These are phyloP conservation scores for Neelides sp. DNA, from an alignment of 1,140 invertebrate genomes.

Conservation along the genomic window DNA sequence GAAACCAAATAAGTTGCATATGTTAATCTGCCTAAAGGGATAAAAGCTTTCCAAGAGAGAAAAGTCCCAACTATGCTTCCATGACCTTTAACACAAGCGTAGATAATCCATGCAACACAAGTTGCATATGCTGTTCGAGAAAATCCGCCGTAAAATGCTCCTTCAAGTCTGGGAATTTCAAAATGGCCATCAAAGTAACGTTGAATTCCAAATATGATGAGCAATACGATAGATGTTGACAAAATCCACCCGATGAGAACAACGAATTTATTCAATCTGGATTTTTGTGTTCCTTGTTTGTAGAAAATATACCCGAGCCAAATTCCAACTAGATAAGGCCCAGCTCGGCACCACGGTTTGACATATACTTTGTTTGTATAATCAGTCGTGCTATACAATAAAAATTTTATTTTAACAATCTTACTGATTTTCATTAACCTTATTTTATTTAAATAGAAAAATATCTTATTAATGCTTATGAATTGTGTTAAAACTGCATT, in stretches of 20 bases:
- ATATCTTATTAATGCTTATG: no score
- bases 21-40: conserved; percentile 53
- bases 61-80: conserved; percentile 49
- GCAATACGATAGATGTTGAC: conserved; percentile 2
- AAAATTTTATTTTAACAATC: not conserved
- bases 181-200: conserved; percentile 14
- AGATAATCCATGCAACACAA: conserved; percentile 41
- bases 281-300: conserved; percentile 16
- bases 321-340: conserved; percentile 31
- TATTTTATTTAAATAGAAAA: no score
- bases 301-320: conserved; percentile 28
- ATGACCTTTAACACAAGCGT: conserved; percentile 42
- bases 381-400: not conserved
- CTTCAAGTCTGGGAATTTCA: conserved; percentile 33
- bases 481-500: no score
- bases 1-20: conserved; percentile 58
- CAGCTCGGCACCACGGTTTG: conserved; percentile 20
- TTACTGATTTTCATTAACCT: not conserved
- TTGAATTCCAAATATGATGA: conserved; percentile 15
- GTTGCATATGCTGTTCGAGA: conserved; percentile 45
- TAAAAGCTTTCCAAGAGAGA: conserved; percentile 51
- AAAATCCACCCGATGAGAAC: conserved; percentile 16
- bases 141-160: conserved; percentile 45
- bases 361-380: conserved; percentile 21
- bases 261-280: conserved; percentile 12